Conservation (phyloP, 2,797 vertebrate genomes). For the Martes flavigula region DNA sequence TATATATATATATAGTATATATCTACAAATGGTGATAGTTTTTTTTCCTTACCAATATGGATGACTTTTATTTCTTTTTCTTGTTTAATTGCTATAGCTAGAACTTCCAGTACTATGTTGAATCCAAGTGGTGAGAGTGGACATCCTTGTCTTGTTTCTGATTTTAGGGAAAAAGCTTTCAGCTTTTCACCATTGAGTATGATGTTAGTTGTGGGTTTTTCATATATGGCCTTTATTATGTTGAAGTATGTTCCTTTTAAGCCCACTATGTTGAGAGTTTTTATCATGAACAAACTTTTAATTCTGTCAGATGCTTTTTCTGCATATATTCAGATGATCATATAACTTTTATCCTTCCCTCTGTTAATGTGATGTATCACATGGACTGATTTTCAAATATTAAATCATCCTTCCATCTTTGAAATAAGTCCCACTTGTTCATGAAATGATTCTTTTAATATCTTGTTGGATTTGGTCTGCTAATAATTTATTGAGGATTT, state of each 20-base stretch:
- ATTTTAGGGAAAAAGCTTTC: background rate
- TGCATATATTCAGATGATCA: background rate
- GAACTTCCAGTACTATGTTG: background rate
- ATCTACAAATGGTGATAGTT: background rate
- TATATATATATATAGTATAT: background rate
- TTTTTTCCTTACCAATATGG: background rate
- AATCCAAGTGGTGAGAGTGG: background rate
- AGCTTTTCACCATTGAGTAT: background rate
- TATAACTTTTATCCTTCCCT: background rate
- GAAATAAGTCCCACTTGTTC: background rate
- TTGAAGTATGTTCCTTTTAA: background rate
- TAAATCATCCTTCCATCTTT: background rate
- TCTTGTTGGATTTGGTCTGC: background rate
- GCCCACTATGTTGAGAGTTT: too few relatives aligned
- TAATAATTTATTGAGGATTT: too few relatives aligned
- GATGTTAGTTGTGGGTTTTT: background rate
- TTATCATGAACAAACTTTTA: background rate
- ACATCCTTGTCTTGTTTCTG: background rate
- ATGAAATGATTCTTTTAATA: background rate
- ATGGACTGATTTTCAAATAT: background rate
- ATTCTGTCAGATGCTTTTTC: background rate
- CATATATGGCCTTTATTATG: background rate
- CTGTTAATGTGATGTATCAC: background rate
- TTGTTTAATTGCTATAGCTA: background rate
- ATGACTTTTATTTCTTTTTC: background rate